Base-by-base conservation (phyloP, 2,888 invertebrate genomes). In the Pammene aurita region DNA sequence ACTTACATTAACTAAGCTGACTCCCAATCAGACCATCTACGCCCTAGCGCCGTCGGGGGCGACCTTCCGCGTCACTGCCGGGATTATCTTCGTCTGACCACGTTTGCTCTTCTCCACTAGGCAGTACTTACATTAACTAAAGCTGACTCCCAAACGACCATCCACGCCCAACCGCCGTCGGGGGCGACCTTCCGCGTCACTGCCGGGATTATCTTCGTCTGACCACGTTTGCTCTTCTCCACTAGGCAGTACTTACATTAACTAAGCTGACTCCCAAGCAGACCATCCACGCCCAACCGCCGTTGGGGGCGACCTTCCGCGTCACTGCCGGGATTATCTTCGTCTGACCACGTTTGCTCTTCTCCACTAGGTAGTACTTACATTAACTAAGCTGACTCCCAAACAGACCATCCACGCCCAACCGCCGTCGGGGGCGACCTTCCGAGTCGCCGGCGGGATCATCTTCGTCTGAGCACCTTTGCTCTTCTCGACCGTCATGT, bases 161-260 rank as follows among this genome's bases (percentile, higher is more conserved):
- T 94, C 97, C 97, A 97, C 66, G 97, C 97, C 96, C 96, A 97
- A 65, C 97, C 97, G 63, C 97, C 97, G 84, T 97, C 97, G 55
- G 97, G 97, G 44, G 97, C 96, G 75, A 96, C 95, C 89, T 95
- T 95, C 87, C 93, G 94, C 26, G 93, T 93, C 73, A 90, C 85
- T 75, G 90, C 91, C 75, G 86, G 89, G 66, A 75, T 77, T 76
- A 76, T 74, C 76, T 86, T 87, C 71, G 78, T 73, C 69, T 78
- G 80, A 42, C 77, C 76, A 73, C 90, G 92, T 90, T 92, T 92
- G 75, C 85, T 91, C 26, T 4, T 2, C 26, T 26, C 26, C 26
- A 26, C 26, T 26, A 26, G 26, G 4, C 26, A 26, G 26, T 16
- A 95, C 96, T 96, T 88, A 97, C 96, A 92, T 96, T 97, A 78